phyloP scores from a whole-genome alignment of 2,797 vertebrate genomes.

The Microctenopoma stevenorrisi region DNA sequence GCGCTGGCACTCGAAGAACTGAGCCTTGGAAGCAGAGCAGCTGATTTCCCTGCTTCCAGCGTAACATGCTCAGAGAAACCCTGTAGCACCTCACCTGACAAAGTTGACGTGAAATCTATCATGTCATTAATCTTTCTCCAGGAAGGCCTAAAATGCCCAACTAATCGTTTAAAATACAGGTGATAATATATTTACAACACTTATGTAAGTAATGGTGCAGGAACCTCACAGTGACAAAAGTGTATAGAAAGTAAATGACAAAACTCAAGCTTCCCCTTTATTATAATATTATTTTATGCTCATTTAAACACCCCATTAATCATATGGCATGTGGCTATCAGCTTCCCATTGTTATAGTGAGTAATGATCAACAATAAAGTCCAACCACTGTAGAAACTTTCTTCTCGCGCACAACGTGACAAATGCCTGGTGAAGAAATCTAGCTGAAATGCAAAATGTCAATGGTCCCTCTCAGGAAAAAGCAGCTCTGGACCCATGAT shows the following conservation, averaged over 20 bases:
- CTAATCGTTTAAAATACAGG: background rate
- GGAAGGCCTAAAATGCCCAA: background rate
- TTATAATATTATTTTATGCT: slow-evolving; percentile 16
- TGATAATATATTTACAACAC: background rate
- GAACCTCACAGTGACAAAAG: background rate
- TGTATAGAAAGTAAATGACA: slow-evolving; percentile 22
- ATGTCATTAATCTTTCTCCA: background rate
- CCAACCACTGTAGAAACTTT: slow-evolving; percentile 3
- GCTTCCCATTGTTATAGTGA: slow-evolving; percentile 13
- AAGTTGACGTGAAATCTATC: too few relatives aligned
- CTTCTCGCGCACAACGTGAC: background rate
- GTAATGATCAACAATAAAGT: slow-evolving; percentile 9
- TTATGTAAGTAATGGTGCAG: background rate
- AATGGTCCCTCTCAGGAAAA: slow-evolving; percentile 48
- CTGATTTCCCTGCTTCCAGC: too few relatives aligned
- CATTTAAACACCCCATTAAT: slow-evolving; percentile 37
- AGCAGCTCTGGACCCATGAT: slow-evolving; percentile 17
- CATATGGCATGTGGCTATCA: slow-evolving; percentile 33
- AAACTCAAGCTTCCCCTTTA: slow-evolving; percentile 31
- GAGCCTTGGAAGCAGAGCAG: too few relatives aligned
- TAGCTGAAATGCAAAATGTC: slow-evolving; percentile 52
- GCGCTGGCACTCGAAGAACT: too few relatives aligned
- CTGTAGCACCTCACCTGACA: too few relatives aligned
- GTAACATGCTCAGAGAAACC: too few relatives aligned
- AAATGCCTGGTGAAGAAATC: slow-evolving; percentile 17